A percentile compares a stretch with the other conserved stretches of the same genome.
These are phyloP conservation scores for Chloroclystis v-ata DNA, from an alignment of 2,888 invertebrate species.

Conservation along the genomic window DNA sequence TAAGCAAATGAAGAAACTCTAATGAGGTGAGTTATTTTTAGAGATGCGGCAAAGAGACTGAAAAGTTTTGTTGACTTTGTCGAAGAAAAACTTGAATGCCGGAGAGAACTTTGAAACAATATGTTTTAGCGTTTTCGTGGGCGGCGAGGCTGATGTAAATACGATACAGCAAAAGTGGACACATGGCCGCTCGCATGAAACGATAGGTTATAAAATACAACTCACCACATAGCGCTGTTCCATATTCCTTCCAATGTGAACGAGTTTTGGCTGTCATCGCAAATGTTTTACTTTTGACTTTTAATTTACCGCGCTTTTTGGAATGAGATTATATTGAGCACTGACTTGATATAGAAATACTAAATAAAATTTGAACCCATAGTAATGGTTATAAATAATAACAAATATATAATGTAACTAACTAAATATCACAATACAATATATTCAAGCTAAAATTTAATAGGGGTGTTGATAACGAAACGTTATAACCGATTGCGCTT, in stretches of 20 bases:
- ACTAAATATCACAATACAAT: conserved; percentile 77
- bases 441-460: conserved; percentile 74
- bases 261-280: conserved; percentile 75
- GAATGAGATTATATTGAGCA: conserved; percentile 78
- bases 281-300: conserved; percentile 51
- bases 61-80: conserved; percentile 10
- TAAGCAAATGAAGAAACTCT: conserved; percentile 8
- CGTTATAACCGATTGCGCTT: conserved; percentile 77
- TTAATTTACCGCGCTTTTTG: conserved; percentile 63
- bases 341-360: conserved; percentile 59
- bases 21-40: conserved; percentile 24
- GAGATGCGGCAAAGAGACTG: conserved; percentile 22
- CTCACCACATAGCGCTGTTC: conserved; percentile 76
- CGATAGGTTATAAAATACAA: conserved; percentile 64
- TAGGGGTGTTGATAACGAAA: conserved; percentile 63
- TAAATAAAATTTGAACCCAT: conserved; percentile 70
- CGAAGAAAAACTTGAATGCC: conserved; percentile 4
- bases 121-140: conserved; percentile 9
- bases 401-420: conserved; percentile 61
- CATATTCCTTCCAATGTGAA: conserved; percentile 79
- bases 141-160: conserved; percentile 6
- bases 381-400: conserved; percentile 68
- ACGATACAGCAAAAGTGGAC: conserved; percentile 33
- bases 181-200: conserved; percentile 46
- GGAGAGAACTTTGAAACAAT: conserved; percentile 2